Conservation (phyloP, 2,797 vertebrate species). For the Acipenser transmontanus region DNA sequence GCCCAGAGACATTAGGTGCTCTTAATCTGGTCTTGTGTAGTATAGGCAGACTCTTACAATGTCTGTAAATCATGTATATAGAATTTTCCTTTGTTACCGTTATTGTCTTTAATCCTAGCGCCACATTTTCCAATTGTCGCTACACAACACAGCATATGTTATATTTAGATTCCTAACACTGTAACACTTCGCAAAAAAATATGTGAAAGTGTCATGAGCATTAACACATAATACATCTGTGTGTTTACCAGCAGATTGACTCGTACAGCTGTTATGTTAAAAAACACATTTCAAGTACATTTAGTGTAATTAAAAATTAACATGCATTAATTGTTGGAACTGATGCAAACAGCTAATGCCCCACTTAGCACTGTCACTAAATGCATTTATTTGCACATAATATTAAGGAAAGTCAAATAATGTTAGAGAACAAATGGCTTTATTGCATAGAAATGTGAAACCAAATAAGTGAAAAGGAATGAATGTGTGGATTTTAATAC, state of each 20-base stretch:
- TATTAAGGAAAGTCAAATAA: conserved; percentile 73
- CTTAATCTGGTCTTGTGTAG: too few relatives aligned
- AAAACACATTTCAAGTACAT: conserved; percentile 87
- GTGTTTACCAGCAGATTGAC: conserved; percentile 66
- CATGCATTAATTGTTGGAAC: conserved; percentile 94
- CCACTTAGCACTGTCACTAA: conserved; percentile 83
- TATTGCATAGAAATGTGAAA: conserved; percentile 11
- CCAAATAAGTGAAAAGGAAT: conserved; percentile 25
- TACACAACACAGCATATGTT: conserved; percentile 43
- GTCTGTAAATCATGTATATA: too few relatives aligned
- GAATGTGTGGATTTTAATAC: conserved; percentile 22
- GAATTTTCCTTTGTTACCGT: not conserved
- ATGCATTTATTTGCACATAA: conserved; percentile 88
- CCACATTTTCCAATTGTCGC: conserved; percentile 47
- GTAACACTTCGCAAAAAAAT: conserved; percentile 51
- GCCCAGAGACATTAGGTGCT: too few relatives aligned
- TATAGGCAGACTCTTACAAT: too few relatives aligned
- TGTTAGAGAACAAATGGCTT: conserved; percentile 56
- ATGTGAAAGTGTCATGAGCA: conserved; percentile 55
- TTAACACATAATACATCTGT: conserved; percentile 73
- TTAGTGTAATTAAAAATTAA: conserved; percentile 98
- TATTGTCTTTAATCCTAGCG: conserved; percentile 23
- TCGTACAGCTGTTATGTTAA: conserved; percentile 78
- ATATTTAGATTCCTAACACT: conserved; percentile 53
- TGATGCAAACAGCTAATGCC: conserved; percentile 94